These are phyloP conservation scores for Stenchaetothrips biformis DNA, from an alignment of 2,888 invertebrate species.

Conservation along the genomic window DNA sequence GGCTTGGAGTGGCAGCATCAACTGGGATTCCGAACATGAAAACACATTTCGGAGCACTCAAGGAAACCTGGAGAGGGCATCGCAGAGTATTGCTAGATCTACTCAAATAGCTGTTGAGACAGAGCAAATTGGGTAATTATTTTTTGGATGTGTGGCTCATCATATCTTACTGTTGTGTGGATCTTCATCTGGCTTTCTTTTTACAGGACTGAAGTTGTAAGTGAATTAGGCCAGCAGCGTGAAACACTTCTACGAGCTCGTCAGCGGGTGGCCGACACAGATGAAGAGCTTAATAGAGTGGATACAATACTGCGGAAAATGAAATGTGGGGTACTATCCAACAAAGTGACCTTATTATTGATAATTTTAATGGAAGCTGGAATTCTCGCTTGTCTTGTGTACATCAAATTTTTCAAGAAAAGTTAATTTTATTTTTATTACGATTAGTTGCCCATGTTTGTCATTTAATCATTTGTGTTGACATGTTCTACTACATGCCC, in stretches of 20 bases:
- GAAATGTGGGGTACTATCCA: conserved; percentile 64
- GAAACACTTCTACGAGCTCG: conserved; percentile 65
- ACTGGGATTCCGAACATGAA: conserved; percentile 4
- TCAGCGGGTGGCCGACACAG: conserved; percentile 63
- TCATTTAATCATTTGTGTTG: too few relatives aligned
- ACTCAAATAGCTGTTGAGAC: conserved; percentile 73
- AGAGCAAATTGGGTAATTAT: conserved; percentile 58
- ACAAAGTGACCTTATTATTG: conserved; percentile 66
- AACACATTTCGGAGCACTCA: neutral
- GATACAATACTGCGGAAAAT: conserved; percentile 61
- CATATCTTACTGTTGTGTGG: too few relatives aligned
- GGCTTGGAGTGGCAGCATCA: conserved; percentile 8
- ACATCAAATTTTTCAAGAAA: conserved; percentile 55
- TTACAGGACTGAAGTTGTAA: conserved; percentile 61
- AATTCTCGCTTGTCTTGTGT: conserved; percentile 59
- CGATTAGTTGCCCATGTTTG: neutral
- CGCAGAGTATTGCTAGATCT: conserved; percentile 61
- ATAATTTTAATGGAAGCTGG: conserved; percentile 67
- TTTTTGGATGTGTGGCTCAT: neutral
- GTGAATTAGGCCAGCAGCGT: conserved; percentile 69
- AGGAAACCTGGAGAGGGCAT: conserved; percentile 55
- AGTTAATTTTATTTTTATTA: neutral
- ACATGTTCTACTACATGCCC: too few relatives aligned
- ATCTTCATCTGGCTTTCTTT: neutral
- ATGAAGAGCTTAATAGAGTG: conserved; percentile 62